These are phyloP conservation scores for Corythornis vintsioides DNA, from an alignment of 2,113 vertebrate species.

Conservation along the genomic window DNA sequence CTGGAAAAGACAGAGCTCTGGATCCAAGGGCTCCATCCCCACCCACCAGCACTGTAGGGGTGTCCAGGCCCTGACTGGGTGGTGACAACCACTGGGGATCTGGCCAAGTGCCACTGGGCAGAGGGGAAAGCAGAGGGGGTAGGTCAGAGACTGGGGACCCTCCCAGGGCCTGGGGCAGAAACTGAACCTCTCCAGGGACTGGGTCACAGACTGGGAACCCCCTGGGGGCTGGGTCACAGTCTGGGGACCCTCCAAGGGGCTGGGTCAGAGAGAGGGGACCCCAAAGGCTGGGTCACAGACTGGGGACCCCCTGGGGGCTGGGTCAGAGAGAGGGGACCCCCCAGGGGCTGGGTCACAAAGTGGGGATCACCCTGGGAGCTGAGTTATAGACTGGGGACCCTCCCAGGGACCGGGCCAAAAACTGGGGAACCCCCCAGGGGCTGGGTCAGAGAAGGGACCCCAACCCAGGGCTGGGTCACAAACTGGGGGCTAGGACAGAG, in stretches of 20 bases:
- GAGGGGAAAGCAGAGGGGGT: background rate
- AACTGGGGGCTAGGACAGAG: background rate
- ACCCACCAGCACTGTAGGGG: background rate
- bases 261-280: too few species aligned
- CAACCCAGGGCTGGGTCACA: background rate
- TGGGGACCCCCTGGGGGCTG: background rate
- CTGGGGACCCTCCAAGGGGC: background rate
- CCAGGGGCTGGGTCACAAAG: too few species aligned
- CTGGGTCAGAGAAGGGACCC: too few species aligned
- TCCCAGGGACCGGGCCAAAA: too few species aligned
- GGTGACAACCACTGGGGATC: rapidly evolving
- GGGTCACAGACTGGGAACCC: too few species aligned
- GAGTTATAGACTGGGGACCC: background rate
- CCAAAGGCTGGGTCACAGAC: background rate
- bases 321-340: too few species aligned
- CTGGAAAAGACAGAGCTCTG: background rate
- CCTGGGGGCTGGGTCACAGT: background rate
- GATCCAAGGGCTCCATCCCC: background rate
- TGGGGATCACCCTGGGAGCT: too few species aligned
- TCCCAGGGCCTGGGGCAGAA: too few species aligned
- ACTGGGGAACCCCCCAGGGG: background rate
- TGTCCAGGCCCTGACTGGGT: rapidly evolving
- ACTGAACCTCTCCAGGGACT: too few species aligned
- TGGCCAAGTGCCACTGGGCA: background rate
- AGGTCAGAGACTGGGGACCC: too few species aligned